These are phyloP conservation scores for Hippocampus guttulatus DNA, from an alignment of 2,113 vertebrate species.

Conservation along the genomic window DNA sequence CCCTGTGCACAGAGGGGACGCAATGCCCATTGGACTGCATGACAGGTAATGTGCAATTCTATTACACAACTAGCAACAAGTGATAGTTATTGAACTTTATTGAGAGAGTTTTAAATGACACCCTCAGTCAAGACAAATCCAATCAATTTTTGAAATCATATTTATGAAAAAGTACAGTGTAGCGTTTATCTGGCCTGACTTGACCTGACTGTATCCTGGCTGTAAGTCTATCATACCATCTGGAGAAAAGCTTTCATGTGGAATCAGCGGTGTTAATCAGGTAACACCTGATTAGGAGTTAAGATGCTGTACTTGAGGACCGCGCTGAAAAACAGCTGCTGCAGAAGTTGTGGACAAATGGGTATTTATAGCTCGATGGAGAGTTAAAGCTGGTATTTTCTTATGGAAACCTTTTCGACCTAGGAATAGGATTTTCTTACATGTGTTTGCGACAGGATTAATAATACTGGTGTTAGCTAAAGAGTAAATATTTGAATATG, in stretches of 20 bases:
- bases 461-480: background rate
- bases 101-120: background rate
- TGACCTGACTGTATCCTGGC: background rate
- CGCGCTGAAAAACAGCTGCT: conserved; percentile 2
- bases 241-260: conserved; percentile 15
- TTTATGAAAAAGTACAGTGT: background rate
- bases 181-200: background rate
- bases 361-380: conserved; percentile 6
- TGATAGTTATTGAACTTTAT: background rate
- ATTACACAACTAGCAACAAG: background rate
- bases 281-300: conserved; percentile 44
- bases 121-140: background rate
- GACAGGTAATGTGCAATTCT: conserved; percentile 72
- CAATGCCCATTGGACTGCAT: conserved; percentile 76
- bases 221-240: background rate
- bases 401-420: background rate
- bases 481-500: background rate
- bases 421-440: background rate
- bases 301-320: background rate
- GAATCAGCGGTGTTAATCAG: conserved; percentile 25
- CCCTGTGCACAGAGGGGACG: conserved; percentile 81
- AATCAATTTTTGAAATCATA: background rate
- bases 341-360: background rate
- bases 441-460: background rate
- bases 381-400: background rate